Base-by-base conservation (phyloP, 1,140 invertebrate species). In the Hylaeus volcanicus region DNA sequence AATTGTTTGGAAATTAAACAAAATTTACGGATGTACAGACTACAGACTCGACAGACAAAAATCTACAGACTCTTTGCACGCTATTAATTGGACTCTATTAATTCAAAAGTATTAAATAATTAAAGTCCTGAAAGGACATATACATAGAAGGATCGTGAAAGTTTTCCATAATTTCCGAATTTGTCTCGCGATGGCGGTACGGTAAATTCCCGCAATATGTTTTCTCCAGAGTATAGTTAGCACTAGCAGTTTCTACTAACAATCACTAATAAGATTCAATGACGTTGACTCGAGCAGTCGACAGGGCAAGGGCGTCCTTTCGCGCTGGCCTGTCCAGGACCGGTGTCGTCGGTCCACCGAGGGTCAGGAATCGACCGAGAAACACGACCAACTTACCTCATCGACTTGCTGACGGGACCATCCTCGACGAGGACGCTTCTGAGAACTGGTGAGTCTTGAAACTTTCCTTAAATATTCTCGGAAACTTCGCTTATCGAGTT, bases 261-360 rank as follows among this genome's bases (percentile, higher is more conserved):
- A 76, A 74, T 87, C 48, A 88, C 84, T 90, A 88, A 88, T 87
- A 68, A 78, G 69, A 88, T 85, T 81, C 82, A 88, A 89, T 89
- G 81, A 89, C 86, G 82, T 89, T 89, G 85, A 88, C 87, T 90
- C 82, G 88, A 89, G 74, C 92, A 96, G 96, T 96, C 91, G 95
- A 95, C 92, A 94, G 96, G 87, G 96, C 95, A 58, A 92, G 95
- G 82, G 95, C 95, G 86, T 96, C 95, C 53, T 96, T 96, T 89
- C 94, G 95, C 8, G 92, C 92, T 81, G 91, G 88, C 89, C 86
- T 93, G 26, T 91, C 91, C 66, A 91, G 90, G 71, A 93, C 92
- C 70, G 92, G 92, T 66, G 91, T 93, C 60, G 91, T 93, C 85
- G 92, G 92, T 81, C 90, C 92, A 55, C 87, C 91, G 11, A 90